Evolutionary conservation across 2,113 vertebrate species (phyloP).

Genomic region (Balaeniceps rex): DNA sequence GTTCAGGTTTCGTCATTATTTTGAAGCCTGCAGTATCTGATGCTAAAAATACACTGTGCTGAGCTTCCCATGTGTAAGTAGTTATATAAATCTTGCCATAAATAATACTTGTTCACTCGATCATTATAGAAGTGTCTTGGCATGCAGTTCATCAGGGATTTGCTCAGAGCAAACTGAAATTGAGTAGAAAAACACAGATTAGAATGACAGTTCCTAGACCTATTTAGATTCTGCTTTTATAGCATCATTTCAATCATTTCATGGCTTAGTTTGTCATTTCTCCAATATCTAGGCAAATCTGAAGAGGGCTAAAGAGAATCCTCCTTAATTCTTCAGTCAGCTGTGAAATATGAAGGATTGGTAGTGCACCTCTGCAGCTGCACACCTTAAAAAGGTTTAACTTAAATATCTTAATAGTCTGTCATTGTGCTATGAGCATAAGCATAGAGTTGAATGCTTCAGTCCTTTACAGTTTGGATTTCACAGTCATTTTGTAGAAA

Average conservation of each 20-base stretch:
- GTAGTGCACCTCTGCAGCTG: not conserved
- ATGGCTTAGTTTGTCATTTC: not conserved
- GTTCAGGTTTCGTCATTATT: conserved; percentile 12
- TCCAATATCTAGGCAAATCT: not conserved
- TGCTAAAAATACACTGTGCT: conserved; percentile 39
- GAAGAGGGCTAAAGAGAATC: not conserved
- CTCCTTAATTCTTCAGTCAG: not conserved
- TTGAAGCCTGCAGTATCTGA: conserved; percentile 21
- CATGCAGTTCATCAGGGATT: conserved; percentile 16
- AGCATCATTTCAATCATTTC: not conserved
- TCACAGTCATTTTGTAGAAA: not conserved
- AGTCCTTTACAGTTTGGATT: not conserved
- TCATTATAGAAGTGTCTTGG: conserved; percentile 8
- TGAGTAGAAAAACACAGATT: not conserved
- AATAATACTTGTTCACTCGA: not conserved
- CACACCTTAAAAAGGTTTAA: not conserved
- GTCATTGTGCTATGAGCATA: not conserved
- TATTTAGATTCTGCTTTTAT: not conserved
- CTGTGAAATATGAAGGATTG: not conserved
- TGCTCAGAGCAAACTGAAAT: conserved; percentile 6
- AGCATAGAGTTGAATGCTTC: not conserved
- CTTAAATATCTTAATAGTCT: not conserved
- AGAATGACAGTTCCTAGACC: not conserved
- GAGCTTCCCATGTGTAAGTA: not conserved
- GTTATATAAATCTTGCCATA: conserved; percentile 57